A percentile compares a stretch with the other conserved stretches of the same genome.
Evolutionary conservation across 1,140 invertebrate species (phyloP).

Genomic region (Diachasma alloeum): DNA sequence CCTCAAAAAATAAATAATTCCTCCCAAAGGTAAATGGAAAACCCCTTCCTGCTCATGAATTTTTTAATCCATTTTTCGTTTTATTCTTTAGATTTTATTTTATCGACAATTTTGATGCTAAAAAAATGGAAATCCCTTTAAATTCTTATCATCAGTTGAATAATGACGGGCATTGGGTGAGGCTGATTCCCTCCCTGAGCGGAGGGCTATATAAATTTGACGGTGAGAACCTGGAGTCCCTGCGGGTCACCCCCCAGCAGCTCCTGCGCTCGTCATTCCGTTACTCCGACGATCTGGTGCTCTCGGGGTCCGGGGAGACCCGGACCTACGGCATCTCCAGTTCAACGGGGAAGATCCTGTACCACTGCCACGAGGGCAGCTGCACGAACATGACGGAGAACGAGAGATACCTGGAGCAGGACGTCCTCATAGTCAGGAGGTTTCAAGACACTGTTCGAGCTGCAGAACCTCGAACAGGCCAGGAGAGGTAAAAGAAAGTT

Average conservation of each 20-base stretch:
- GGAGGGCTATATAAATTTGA: conserved; percentile 92
- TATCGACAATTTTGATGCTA: too few relatives aligned
- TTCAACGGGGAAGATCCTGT: conserved; percentile 78
- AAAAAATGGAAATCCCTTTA: not conserved
- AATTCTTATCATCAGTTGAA: conserved; percentile 71
- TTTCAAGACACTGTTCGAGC: conserved; percentile 88
- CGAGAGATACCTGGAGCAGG: conserved; percentile 55
- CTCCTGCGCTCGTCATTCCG: conserved; percentile 85
- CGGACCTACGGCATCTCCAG: conserved; percentile 77
- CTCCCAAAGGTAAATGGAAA: not conserved
- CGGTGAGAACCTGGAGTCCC: conserved; percentile 84
- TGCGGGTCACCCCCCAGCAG: conserved; percentile 86
- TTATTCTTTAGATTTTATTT: too few relatives aligned
- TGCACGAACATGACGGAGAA: conserved; percentile 71
- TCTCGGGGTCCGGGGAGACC: conserved; percentile 81
- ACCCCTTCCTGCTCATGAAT: too few relatives aligned
- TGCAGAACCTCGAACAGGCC: conserved; percentile 81
- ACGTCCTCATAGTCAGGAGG: conserved; percentile 81
- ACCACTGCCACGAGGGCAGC: conserved; percentile 79
- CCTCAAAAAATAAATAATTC: too few relatives aligned
- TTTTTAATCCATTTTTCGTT: too few relatives aligned
- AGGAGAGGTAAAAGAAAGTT: too few relatives aligned
- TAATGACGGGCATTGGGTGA: conserved; percentile 84
- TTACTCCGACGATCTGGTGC: conserved; percentile 85
- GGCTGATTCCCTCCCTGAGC: conserved; percentile 89